A percentile compares a stretch with the other conserved stretches of the same genome.
Evolutionary conservation across 1,140 invertebrate genomes (phyloP).

Genomic region (Cardiocondyla obscurior): DNA sequence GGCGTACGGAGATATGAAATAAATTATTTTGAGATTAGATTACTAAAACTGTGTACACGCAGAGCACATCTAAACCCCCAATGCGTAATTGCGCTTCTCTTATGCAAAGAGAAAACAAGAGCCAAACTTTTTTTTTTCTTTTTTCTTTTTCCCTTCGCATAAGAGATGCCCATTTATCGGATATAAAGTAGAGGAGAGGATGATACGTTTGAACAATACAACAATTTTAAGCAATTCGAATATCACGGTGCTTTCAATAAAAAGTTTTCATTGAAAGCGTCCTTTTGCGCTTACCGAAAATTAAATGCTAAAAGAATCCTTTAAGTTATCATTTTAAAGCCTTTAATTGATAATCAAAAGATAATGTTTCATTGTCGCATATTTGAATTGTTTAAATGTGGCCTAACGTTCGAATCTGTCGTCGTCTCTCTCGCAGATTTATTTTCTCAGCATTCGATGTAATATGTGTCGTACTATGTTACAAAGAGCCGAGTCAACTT

Average conservation of each 20-base stretch:
- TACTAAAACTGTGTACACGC: background rate
- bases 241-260: background rate
- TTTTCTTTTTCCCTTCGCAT: background rate
- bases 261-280: background rate
- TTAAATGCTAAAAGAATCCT: background rate
- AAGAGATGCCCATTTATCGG: background rate
- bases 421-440: background rate
- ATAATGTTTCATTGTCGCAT: background rate
- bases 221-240: conserved; percentile 8
- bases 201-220: background rate
- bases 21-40: conserved; percentile 23
- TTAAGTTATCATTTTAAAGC: no score
- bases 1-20: background rate
- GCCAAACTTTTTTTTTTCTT: background rate
- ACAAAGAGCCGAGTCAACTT: background rate
- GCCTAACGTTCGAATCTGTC: background rate
- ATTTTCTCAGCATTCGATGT: background rate
- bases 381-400: conserved; percentile 11
- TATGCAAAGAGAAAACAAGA: background rate
- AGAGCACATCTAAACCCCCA: background rate
- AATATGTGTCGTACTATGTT: background rate
- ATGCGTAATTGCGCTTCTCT: background rate
- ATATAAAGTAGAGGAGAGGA: background rate
- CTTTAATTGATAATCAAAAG: background rate
- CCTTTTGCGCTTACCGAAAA: background rate